Base-by-base conservation (phyloP, 2,113 vertebrate species). In the Platysteira castanea region DNA sequence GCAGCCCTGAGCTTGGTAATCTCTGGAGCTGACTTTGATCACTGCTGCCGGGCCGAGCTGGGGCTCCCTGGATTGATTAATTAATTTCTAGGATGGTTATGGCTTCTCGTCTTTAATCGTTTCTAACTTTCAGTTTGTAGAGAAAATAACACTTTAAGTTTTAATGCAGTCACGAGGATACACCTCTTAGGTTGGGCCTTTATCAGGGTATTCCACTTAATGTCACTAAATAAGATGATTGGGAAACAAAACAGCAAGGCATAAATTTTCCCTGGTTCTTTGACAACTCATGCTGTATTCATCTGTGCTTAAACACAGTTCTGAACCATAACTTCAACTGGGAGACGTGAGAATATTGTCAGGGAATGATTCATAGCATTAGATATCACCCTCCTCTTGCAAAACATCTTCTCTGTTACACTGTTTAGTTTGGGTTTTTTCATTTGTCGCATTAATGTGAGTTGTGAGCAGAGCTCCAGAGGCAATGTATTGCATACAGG, bases 401-500 rank as follows among this genome's bases (percentile, higher is more conserved):
- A 53, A 49, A 70, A 17, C n/a, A 49, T 44, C 74, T 23, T 64
- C 37, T 54, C 50, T 39, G 74, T 82, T 90, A 80, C 42, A 68
- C 33, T 87, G 35, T 74, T 80, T 33, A 73, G 64, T 46, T 61
- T 42, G 60, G 27, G 5, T 28, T 87, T 92, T 64, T 42, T 77
- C 35, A 49, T 91, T 90, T 93, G 81, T 78, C 27, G 5, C 41
- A 90, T 97, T 95, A 96, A 80, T 80, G 88, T 93, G 95, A 97
- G 92, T 94, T 95, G 93, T 92, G 94, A 94, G 90, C 76, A 75
- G 91, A 80, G 83, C 75, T 96, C 88, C 79, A 93, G 90, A 47
- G 91, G 93, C 95, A 82, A 95, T 88, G 78, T 24, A 89, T 95
- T 80, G 79, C 69, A 49, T 86, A 35, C 81, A 97, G 85, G 93